Base-by-base conservation (phyloP, 1,140 invertebrate species). In the Thalassaphorura encarpata region DNA sequence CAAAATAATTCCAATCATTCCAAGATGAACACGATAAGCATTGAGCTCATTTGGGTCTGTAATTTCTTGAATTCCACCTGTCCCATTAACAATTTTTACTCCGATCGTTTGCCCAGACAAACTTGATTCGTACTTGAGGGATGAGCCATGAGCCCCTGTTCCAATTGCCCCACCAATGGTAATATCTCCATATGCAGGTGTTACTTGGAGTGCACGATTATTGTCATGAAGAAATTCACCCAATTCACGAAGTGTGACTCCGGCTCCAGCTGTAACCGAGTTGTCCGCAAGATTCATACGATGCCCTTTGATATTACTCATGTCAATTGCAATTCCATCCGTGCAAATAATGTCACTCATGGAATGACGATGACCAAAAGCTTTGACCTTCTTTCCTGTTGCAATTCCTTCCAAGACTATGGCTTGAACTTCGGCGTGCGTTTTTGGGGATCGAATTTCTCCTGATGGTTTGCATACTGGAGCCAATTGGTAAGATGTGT, bases 91-190 rank as follows among this genome's bases (percentile, higher is more conserved):
- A 8, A 60, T 27, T 21, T 24, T 43, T 2, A 60, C n/a, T 24
- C 27, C 21, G 13, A 52, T 19, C 1, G 42, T 39, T 52, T 51
- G 52, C 26, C 52, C 53, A n/a, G 58, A 60, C 8, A 60, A 5
- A 2, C 50, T 36, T 2, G 52, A 16, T 21, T 46, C 26, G 18
- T 47, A 40, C 11, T 26, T 41, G 2, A 56, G 16, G 15, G 47
- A 36, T 2, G 42, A 48, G 1, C 58, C 58, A 28, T 56, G 58
- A 40, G 58, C 58, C 15, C 58, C 58, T 27, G 58, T 60, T 2
- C 53, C 58, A 18, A 60, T 56, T 18, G 53, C 53, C 5, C 58
- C 58, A n/a, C 47, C 58, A 36, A 60, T 28, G 6, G 57, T 54
- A n/a, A 60, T 60, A 11, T 47, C 41, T 26, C 42, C 49, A 45